Base-by-base conservation (phyloP, 2,888 invertebrate genomes). In the Brachypalpus laphriformis region DNA sequence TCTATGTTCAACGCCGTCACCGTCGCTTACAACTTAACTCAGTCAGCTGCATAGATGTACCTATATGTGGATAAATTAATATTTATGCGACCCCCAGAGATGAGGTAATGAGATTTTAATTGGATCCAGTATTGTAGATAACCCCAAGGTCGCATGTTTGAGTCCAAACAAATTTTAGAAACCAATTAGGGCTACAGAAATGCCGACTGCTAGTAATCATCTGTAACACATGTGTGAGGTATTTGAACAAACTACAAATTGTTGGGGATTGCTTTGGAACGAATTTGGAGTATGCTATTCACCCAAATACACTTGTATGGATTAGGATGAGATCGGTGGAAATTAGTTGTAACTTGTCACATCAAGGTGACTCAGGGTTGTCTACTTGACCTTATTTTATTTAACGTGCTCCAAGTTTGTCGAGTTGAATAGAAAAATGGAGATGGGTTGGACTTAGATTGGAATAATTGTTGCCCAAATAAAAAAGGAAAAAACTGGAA, bases 11-110 rank as follows among this genome's bases (percentile, higher is more conserved):
- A 37, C 51, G 54, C 37, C 14, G 42, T 11, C 22, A 31, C 25
- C 14, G 47, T 31, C 37, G 45, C 61, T 61, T 59, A 22, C 22
- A 51, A 31, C 11, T 59, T 14, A 57, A 61, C 22, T 61, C 45
- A 37, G 28, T 37, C 72, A 34, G 1, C 16, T 42, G 7, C 3
- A 37, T 3, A 37, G n/a, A 40, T 16, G 11, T 56, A 37, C 40
- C 40, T 20, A 56, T 59, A 14, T 31, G 14, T 42, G 6, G 3
- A 22, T 18, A 57, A 66, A 65, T 57, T 51, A 51, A 77, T 77
- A 82, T 68, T 74, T 65, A 63, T 57, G 74, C 31, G 78, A 66
- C 72, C 82, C 51, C 72, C 82, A 66, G 16, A 54, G 47, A 28
- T 51, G 51, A 70, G 37, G 65, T 61, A 71, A 82, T 82, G 57